phyloP scores from a whole-genome alignment of 2,113 vertebrate species.

The Misgurnus anguillicaudatus region DNA sequence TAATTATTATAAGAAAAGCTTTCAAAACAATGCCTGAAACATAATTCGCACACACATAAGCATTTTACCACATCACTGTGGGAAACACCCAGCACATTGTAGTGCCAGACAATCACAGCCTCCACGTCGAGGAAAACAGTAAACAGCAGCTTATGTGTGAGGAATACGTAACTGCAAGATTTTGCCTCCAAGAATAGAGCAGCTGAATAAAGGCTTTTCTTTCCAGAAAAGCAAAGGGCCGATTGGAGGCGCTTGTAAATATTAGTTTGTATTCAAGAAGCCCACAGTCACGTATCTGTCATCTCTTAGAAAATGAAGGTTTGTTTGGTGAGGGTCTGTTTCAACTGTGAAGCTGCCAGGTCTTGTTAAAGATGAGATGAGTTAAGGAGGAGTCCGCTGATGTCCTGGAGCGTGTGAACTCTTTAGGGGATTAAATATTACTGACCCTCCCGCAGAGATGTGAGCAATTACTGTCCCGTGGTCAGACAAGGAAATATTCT shows the following conservation, averaged over 20 bases:
- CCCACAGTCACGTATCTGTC: not conserved
- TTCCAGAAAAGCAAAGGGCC: not conserved
- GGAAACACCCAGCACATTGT: not conserved
- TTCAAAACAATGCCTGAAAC: not conserved
- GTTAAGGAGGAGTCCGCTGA: not conserved
- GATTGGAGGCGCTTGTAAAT: not conserved
- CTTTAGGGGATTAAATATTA: slow-evolving; percentile 51
- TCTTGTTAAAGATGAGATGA: too few species aligned
- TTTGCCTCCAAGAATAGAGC: not conserved
- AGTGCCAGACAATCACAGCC: slow-evolving; percentile 5
- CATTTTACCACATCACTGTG: not conserved
- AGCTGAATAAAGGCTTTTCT: not conserved
- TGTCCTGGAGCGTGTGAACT: slow-evolving; percentile 48
- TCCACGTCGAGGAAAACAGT: not conserved
- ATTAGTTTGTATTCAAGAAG: slow-evolving; percentile 1
- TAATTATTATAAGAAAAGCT: not conserved
- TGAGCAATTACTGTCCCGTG: slow-evolving; percentile 44
- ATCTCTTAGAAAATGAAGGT: not conserved
- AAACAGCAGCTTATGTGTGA: slow-evolving; percentile 2
- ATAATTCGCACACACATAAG: not conserved
- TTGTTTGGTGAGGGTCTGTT: slow-evolving; percentile 11
- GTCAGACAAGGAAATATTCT: not conserved
- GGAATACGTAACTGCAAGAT: slow-evolving; percentile 21
- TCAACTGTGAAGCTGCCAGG: too few species aligned
- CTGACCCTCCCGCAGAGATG: slow-evolving; percentile 38